Conservation (phyloP, 2,888 invertebrate species). For the Nebria brevicollis region DNA sequence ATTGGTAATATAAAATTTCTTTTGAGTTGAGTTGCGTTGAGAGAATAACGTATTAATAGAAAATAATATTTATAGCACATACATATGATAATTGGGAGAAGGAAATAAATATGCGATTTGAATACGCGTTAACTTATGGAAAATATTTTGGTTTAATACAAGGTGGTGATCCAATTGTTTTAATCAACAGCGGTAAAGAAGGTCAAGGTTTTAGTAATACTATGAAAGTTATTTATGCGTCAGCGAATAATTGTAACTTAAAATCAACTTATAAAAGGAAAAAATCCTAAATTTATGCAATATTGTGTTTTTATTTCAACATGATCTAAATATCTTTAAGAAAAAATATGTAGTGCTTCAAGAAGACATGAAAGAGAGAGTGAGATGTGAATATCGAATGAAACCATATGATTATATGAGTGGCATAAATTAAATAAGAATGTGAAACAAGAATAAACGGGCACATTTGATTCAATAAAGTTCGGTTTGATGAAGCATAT, state of each 20-base stretch:
- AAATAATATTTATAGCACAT: constrained; percentile 13
- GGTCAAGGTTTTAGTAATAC: constrained; percentile 77
- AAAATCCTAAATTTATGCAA: too few relatives aligned
- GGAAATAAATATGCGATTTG: constrained; percentile 71
- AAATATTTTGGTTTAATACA: constrained; percentile 72
- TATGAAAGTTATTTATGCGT: constrained; percentile 71
- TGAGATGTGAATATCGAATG: too few relatives aligned
- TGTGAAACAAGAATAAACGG: neutral
- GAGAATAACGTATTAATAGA: neutral
- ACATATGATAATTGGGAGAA: constrained; percentile 65
- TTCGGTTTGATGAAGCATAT: too few relatives aligned
- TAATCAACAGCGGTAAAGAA: constrained; percentile 77
- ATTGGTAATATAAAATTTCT: constrained; percentile 64
- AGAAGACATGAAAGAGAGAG: too few relatives aligned
- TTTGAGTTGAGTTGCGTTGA: too few relatives aligned
- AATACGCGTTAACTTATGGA: constrained; percentile 70
- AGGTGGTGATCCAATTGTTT: constrained; percentile 74
- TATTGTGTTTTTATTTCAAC: too few relatives aligned
- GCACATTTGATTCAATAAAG: neutral
- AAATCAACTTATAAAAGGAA: neutral
- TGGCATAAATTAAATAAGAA: too few relatives aligned
- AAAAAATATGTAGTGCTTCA: too few relatives aligned
- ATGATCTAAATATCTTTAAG: too few relatives aligned
- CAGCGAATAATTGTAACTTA: constrained; percentile 52
- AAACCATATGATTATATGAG: too few relatives aligned